Evolutionary conservation across 30 jellyfish, hydroid and myxozoan genomes (phyloP).

Genomic region (Turritopsis dohrnii): DNA sequence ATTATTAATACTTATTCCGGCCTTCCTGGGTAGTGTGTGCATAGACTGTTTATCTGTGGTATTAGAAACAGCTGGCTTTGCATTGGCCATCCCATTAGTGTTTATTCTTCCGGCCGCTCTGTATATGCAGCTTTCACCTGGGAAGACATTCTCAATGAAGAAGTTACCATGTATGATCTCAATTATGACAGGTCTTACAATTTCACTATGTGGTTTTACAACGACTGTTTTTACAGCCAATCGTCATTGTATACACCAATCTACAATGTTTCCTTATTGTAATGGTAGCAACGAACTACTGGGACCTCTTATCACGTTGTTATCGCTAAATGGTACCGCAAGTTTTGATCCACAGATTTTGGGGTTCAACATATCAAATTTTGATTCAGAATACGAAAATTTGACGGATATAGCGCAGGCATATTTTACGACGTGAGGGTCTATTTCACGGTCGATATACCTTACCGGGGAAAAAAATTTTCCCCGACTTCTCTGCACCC

Average conservation of each 20-base stretch:
- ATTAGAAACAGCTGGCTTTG: constrained; percentile 66
- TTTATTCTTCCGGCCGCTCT: constrained; percentile 58
- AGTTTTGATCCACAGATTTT: constrained; percentile 20
- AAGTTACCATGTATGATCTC: constrained; percentile 68
- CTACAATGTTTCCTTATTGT: constrained; percentile 69
- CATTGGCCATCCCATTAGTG: constrained; percentile 68
- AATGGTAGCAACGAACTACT: constrained; percentile 87
- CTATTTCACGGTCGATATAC: neutral
- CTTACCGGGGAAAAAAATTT: too few species aligned
- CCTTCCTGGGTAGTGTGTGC: constrained; percentile 42
- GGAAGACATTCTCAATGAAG: constrained; percentile 28
- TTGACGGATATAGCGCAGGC: constrained; percentile 79
- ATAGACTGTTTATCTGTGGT: constrained; percentile 68
- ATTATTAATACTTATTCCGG: constrained; percentile 33
- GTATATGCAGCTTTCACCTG: constrained; percentile 53
- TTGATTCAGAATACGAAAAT: constrained; percentile 41
- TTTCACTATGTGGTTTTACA: constrained; percentile 49
- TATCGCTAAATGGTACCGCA: constrained; percentile 51
- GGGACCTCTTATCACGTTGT: constrained; percentile 84
- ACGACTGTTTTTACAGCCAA: constrained; percentile 43
- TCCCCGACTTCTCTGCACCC: too few species aligned
- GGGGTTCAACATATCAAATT: constrained; percentile 31
- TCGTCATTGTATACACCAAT: constrained; percentile 68
- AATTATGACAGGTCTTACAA: constrained; percentile 48
- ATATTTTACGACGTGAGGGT: constrained; percentile 34